Evolutionary conservation across 2,113 vertebrate genomes (phyloP), one percentile per base, ranked within the genome.

Genomic region (Dunckerocampus dactyliophorus): DNA sequence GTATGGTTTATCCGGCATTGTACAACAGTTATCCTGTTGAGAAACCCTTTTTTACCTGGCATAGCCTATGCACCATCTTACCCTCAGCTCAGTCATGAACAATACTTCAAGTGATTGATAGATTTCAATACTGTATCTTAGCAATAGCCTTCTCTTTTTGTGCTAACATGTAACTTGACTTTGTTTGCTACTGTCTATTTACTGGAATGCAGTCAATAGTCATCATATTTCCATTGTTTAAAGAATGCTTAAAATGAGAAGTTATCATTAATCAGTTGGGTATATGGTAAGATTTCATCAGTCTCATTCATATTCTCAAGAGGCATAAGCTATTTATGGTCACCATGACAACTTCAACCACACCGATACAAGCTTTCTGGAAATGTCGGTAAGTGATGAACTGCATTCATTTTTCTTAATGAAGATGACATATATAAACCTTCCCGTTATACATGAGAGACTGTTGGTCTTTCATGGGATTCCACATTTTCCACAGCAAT

Each of bases 371-470:
- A 31, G 72, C 59, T 68, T 52, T 69, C 16, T 59, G 71, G 69
- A 55, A 83, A 79, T 6, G 11, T 74, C 60, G 59, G 56, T 8
- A n/a, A 62, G 31, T 19, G 55, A 15, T 72, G 76, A 60, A 69
- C 78, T 58, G 64, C 56, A 65, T 75, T 71, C 21, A 74, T 81
- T 71, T 80, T 63, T 76, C 67, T 69, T 73, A 60, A 78, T 76
- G 76, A 63, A 48, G 56, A 54, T 75, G 70, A 65, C 71, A 80
- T 53, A 69, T 39, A 24, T 73, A 74, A 81, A 68, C 57, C 62
- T 64, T 69, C 63, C 59, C 69, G 78, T 85, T 72, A 75, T 22
- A 78, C 75, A 52, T 65, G 66, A 63, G 72, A 73, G 73, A 65
- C 74, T 64, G 61, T 37, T 16, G 39, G 67, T 63, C 75, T 73